phyloP scores from a whole-genome alignment of 1,140 invertebrate species.

The Mya arenaria region DNA sequence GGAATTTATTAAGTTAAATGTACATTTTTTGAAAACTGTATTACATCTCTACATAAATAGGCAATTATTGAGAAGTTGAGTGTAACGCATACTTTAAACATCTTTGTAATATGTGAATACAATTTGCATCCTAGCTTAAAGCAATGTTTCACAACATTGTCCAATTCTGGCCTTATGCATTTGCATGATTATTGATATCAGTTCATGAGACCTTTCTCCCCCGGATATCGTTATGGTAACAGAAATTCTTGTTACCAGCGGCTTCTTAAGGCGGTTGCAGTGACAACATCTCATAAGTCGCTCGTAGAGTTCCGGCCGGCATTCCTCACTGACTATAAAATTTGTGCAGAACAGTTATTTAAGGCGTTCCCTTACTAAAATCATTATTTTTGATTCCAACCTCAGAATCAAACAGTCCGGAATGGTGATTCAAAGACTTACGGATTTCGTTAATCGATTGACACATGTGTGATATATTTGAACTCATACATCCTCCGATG shows the following conservation, averaged over 20 bases:
- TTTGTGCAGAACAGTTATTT: slow-evolving; percentile 67
- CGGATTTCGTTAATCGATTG: slow-evolving; percentile 88
- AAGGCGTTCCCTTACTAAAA: slow-evolving; percentile 81
- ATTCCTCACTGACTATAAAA: slow-evolving; percentile 54
- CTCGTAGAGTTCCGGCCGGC: slow-evolving; percentile 45
- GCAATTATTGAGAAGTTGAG: too few species aligned
- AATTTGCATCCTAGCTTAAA: too few species aligned
- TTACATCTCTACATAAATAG: too few species aligned
- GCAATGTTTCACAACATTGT: too few species aligned
- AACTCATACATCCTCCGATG: slow-evolving; percentile 79
- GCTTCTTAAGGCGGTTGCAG: slow-evolving; percentile 63
- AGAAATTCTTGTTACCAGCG: slow-evolving; percentile 41
- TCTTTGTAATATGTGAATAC: too few species aligned
- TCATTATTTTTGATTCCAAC: slow-evolving; percentile 79
- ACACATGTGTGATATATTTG: slow-evolving; percentile 69
- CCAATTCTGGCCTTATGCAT: too few species aligned
- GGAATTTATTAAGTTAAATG: too few species aligned
- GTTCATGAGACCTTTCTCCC: too few species aligned
- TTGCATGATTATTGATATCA: too few species aligned
- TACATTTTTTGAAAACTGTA: too few species aligned
- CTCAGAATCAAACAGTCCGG: slow-evolving; percentile 79
- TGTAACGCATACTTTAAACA: too few species aligned
- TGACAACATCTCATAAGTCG: slow-evolving; percentile 27
- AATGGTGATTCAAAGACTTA: slow-evolving; percentile 78
- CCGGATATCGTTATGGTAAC: background rate